Base-by-base conservation (phyloP, 2,888 invertebrate genomes). In the Euspilapteryx auroguttella region DNA sequence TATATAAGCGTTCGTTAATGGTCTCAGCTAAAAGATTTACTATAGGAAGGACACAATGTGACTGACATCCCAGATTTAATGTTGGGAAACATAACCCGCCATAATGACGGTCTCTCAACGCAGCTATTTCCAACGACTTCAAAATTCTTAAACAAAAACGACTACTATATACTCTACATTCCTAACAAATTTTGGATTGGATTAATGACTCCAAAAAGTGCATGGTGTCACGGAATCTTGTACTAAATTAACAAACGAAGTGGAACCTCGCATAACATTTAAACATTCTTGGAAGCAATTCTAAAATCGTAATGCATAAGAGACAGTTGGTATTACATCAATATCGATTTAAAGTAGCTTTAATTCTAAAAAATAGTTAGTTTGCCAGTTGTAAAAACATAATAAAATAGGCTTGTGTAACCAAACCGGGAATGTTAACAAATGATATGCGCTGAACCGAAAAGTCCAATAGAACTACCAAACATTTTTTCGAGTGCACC, bases 401-500 rank as follows among this genome's bases (percentile, higher is more conserved):
- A n/a, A n/a, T n/a, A n/a, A 64, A 65, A 62, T 55, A 56, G 57
- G 51, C 38, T 38, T 42, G 32, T 38, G 47, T 41, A 45, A 37
- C 47, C 29, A 41, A 61, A 68, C 64, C 63, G 66, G 59, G 58
- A 45, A 46, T 41, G 55, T 49, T 49, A 50, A 56, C 55, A 50
- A 57, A 57, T 50, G 52, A 52, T 56, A 41, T 39, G 44, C 44
- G 49, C 49, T 47, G 45, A 59, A 11, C 12, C 3, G 22, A 12
- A 21, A 45, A 45, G 47, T 45, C 47, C 45, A 50, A 54, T 59
- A 52, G 51, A 50, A 54, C 53, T 53, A 54, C 55, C 55, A 62
- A 68, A 66, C 55, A 65, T 55, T 68, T 66, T 66, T 71, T 65
- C 56, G 52, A 53, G 56, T 49, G 61, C 69, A 75, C 44, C 68